Base-by-base conservation (phyloP, 1,140 invertebrate genomes). In the Apis laboriosa region DNA sequence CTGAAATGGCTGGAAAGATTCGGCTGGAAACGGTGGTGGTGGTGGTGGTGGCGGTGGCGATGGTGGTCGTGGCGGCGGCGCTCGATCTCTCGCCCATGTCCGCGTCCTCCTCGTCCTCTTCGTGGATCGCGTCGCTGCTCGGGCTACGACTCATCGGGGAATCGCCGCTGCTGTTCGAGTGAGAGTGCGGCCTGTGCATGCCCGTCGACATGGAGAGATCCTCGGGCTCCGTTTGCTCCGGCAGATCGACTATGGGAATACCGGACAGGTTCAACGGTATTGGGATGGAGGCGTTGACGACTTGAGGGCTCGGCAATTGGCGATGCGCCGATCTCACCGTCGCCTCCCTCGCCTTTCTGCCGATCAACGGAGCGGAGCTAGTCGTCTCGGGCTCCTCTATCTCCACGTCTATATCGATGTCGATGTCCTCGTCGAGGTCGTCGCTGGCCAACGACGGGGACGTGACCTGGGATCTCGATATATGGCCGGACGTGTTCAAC, bases 181-280 rank as follows among this genome's bases (percentile, higher is more conserved):
- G 88, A 0, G 90, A 91, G n/a, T 91, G 89, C 0, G 90, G 88
- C 72, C 90, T 88, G 58, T 90, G 89, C 77, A 89, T 90, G 0
- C 92, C 88, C 0, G 89, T 89, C 78, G 93, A 89, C 95, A 97
- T 96, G 12, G 96, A 97, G 34, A 98, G 93, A 91, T 98, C 97
- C 92, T 98, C 97, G 0, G 98, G 98, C 92, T 98, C 97, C 0
- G 97, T 98, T 93, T 98, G 97, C 92, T 97, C 97, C 0, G 97
- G 97, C 9, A 96, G 88, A 66, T 94, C 90, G 9, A 94, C 34
- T 2, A 34, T 91, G 28, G 92, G 92, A 56, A 92, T 72, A 43
- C 88, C 83, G 34, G 91, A 90, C 7, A 94, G 85, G 72, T 94
- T 92, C 24, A 94, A 68, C 5, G 91, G 91, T 51, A 90, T 88